Percentiles rank a stretch among this genome's conserved stretches.
phyloP scores from a whole-genome alignment of 37 sponge, comb jelly and placozoan species.

The Chondrilla cf. caribensis region DNA sequence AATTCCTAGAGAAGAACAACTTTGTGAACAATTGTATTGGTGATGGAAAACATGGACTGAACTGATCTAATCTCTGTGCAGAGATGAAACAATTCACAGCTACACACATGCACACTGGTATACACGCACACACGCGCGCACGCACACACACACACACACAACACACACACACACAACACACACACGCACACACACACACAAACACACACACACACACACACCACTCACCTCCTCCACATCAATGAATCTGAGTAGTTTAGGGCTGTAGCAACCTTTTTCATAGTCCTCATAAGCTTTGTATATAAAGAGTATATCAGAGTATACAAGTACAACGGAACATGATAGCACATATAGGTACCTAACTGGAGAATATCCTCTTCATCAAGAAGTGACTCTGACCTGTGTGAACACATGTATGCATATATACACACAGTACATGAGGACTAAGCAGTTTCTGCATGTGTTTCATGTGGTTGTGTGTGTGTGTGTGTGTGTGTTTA shows the following conservation, averaged over 20 bases:
- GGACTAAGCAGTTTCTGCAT: no score
- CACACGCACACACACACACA: not conserved
- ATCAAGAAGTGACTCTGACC: constrained; percentile 48
- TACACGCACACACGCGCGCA: not conserved
- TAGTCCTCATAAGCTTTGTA: constrained; percentile 54
- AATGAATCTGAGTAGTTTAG: constrained; percentile 54
- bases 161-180: constrained; percentile 1
- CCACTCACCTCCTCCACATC: constrained; percentile 64
- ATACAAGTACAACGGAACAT: no score
- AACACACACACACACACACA: not conserved
- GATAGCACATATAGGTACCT: constrained; percentile 28
- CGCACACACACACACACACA: not conserved
- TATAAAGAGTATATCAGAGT: not conserved
- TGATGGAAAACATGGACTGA: no score
- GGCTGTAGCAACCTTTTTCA: constrained; percentile 72
- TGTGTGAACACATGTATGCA: not conserved
- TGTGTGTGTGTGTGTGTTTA: no score
- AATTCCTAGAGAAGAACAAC: not conserved
- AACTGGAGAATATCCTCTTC: constrained; percentile 66
- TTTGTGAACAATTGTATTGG: no score
- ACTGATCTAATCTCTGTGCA: no score
- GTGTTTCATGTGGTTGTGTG: no score
- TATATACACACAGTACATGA: no score
- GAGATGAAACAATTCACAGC: not conserved
- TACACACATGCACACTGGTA: not conserved